Evolutionary conservation across 2,888 invertebrate species (phyloP).

Genomic region (Epiperipatus broadwayi): DNA sequence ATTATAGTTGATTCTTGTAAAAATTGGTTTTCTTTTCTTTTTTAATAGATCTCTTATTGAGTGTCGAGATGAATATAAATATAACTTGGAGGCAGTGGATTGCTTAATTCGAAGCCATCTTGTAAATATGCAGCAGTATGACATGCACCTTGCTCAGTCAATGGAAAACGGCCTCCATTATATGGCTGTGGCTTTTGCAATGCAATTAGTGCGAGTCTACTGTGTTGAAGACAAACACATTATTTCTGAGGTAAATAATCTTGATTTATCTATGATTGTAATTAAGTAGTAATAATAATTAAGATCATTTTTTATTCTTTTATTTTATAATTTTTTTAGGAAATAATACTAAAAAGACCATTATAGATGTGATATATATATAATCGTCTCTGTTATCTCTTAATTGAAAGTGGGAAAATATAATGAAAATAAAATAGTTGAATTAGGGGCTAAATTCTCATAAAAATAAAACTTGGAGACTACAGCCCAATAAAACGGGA

Average conservation of each 20-base stretch:
- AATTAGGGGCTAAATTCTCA: too few species aligned
- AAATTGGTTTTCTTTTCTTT: too few species aligned
- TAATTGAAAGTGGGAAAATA: too few species aligned
- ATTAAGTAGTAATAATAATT: not conserved
- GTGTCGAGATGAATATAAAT: constrained; percentile 66
- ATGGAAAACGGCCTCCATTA: constrained; percentile 67
- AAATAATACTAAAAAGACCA: too few species aligned
- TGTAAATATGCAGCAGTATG: constrained; percentile 58
- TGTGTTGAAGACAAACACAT: constrained; percentile 58
- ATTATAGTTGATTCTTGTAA: too few species aligned
- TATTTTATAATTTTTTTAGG: not conserved
- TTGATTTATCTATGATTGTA: not conserved
- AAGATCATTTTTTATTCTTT: constrained; percentile 13
- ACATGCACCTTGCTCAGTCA: constrained; percentile 54
- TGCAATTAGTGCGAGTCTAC: constrained; percentile 67
- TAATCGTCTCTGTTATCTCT: too few species aligned
- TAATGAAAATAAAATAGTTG: too few species aligned
- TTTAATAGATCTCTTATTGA: constrained; percentile 44
- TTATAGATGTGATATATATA: too few species aligned
- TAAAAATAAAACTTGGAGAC: too few species aligned
- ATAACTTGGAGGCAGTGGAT: constrained; percentile 78
- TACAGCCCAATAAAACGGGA: too few species aligned
- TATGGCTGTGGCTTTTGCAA: constrained; percentile 66
- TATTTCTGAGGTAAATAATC: constrained; percentile 40
- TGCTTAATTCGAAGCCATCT: constrained; percentile 62